Conservation (phyloP, 2,113 vertebrate genomes). For the Cyrtonyx montezumae region DNA sequence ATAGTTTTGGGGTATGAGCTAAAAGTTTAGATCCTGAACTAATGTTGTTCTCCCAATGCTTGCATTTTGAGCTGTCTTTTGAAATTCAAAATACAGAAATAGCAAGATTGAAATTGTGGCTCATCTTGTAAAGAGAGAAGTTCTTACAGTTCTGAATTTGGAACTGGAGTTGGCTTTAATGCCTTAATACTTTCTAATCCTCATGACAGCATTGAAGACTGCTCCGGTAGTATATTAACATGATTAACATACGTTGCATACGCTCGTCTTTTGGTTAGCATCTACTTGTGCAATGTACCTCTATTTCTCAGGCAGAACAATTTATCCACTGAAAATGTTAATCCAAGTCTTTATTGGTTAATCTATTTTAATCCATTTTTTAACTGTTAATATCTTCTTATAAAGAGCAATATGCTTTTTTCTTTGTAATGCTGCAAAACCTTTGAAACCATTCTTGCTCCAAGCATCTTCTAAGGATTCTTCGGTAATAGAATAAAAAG, state of each 20-base stretch:
- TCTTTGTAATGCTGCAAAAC: neutral
- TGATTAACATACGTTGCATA: neutral
- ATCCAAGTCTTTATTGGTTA: conserved; percentile 5
- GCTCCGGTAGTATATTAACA: neutral
- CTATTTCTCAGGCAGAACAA: neutral
- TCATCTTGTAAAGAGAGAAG: neutral
- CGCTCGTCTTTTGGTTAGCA: neutral
- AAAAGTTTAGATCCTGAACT: neutral
- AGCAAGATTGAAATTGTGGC: neutral
- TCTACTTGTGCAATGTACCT: neutral
- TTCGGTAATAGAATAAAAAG: neutral
- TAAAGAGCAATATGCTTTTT: neutral
- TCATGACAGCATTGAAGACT: neutral
- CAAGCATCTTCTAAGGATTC: neutral
- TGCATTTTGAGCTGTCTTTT: neutral
- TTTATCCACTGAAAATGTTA: neutral
- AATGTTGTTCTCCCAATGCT: neutral
- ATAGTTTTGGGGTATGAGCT: neutral
- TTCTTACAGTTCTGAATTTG: neutral
- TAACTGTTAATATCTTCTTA: conserved; percentile 6
- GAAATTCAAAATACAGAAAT: neutral
- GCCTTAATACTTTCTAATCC: neutral
- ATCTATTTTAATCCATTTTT: conserved; percentile 20
- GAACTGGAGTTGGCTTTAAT: conserved; percentile 3
- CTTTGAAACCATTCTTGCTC: neutral